Conservation (phyloP, 2,113 vertebrate genomes). For the Mobula birostris region DNA sequence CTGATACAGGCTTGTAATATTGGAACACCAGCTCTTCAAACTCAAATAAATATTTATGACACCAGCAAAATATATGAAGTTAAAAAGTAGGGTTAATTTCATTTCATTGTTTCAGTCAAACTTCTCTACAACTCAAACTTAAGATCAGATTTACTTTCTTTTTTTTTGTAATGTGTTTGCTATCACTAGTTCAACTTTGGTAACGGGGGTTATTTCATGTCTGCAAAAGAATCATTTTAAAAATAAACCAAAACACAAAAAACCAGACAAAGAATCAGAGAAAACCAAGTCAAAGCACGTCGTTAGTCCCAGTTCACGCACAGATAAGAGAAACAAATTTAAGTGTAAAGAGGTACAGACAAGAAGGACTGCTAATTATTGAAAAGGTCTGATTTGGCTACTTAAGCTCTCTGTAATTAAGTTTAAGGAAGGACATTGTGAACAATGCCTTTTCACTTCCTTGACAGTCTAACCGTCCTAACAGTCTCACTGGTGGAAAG, state of each 20-base stretch:
- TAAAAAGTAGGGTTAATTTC: not conserved
- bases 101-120: not conserved
- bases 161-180: not conserved
- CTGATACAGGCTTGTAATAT: not conserved
- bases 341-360: not conserved
- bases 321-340: not conserved
- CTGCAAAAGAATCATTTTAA: not conserved
- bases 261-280: not conserved
- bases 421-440: not conserved
- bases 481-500: not conserved
- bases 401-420: not conserved
- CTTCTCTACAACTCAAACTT: too few relatives aligned
- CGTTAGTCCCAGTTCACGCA: not conserved
- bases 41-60: not conserved
- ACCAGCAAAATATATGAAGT: not conserved
- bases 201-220: not conserved
- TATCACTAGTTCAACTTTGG: not conserved
- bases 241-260: not conserved
- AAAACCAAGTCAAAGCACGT: not conserved
- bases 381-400: conserved; percentile 15
- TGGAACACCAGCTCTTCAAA: not conserved
- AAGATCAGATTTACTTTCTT: not conserved
- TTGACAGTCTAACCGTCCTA: not conserved
- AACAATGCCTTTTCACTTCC: not conserved
- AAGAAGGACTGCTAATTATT: not conserved